Base-by-base conservation (phyloP, 1,140 invertebrate species). In the Apis dorsata region DNA sequence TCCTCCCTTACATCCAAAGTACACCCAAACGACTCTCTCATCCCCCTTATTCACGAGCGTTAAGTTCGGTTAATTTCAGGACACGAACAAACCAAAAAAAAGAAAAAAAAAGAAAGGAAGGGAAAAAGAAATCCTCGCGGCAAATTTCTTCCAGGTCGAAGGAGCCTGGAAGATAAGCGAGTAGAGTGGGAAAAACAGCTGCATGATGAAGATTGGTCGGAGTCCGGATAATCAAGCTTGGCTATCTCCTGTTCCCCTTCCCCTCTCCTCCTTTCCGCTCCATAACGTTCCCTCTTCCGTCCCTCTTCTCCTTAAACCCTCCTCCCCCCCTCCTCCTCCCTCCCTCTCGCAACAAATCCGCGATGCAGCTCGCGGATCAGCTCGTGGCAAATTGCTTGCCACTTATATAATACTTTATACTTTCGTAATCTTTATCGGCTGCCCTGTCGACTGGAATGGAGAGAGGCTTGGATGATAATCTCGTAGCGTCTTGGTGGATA, bases 151-250 rank as follows among this genome's bases (percentile, higher is more conserved):
- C 65, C 85, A 66, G 65, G 66, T 86, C 80, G 76, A 70, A 82
- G 75, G 79, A 87, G 65, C 59, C 34, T 44, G 34, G 34, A 55
- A 84, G 78, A 84, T 83, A 81, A 85, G 59, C 75, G 77, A 34
- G 34, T 62, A 84, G 85, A 83, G 81, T 87, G 85, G 80, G 86
- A 88, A 87, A 88, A 88, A 88, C 86, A 88, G 86, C 86, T 88
- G 85, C 86, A 79, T 82, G 86, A 85, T 85, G 86, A 88, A 88
- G 86, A 88, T 88, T 88, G 86, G 86, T 88, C 59, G 86, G 34
- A 81, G 82, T 69, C 85, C 73, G 72, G 85, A 87, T 87, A 87
- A 87, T 87, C 85, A 87, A 62, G 53, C 81, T 62, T 60, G 73
- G 44, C 34, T 34, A 19, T 82, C 51, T 62, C 49, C 34, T 34